Percentiles rank a stretch among this genome's conserved stretches.
These are phyloP conservation scores for Magallana gigas DNA, from an alignment of 1,140 invertebrate species.

Conservation along the genomic window DNA sequence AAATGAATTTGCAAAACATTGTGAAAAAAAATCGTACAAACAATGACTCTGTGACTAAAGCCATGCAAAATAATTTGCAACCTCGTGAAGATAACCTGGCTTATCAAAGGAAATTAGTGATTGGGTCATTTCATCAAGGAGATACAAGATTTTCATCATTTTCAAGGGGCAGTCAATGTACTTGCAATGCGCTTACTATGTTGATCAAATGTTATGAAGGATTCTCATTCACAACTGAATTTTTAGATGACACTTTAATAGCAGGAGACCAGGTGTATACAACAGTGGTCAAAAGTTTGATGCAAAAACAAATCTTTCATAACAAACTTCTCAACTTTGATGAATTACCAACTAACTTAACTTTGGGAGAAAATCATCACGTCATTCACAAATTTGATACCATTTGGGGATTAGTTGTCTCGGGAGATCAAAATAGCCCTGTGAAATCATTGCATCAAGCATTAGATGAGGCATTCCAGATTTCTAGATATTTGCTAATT, in stretches of 20 bases:
- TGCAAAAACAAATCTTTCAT: background rate
- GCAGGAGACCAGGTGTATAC: conserved; percentile 44
- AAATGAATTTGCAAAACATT: background rate
- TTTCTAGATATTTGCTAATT: background rate
- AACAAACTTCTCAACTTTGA: conserved; percentile 38
- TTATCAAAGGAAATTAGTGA: no score
- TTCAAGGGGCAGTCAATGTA: conserved; percentile 51
- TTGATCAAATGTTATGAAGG: background rate
- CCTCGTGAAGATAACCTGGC: no score
- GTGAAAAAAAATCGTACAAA: background rate
- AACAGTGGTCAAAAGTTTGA: background rate
- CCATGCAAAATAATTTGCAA: no score
- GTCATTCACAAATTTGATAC: no score
- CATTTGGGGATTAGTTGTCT: background rate
- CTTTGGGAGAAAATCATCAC: no score
- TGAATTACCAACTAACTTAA: conserved; percentile 19
- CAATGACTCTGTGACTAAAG: background rate
- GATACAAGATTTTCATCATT: background rate
- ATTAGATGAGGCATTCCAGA: background rate
- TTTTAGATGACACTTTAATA: conserved; percentile 32
- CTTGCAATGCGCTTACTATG: conserved; percentile 46
- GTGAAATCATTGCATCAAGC: background rate
- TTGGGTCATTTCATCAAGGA: background rate
- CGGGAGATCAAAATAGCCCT: background rate
- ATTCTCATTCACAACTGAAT: background rate